phyloP scores from a whole-genome alignment of 2,888 invertebrate genomes.

The Leptogaster cylindrica region DNA sequence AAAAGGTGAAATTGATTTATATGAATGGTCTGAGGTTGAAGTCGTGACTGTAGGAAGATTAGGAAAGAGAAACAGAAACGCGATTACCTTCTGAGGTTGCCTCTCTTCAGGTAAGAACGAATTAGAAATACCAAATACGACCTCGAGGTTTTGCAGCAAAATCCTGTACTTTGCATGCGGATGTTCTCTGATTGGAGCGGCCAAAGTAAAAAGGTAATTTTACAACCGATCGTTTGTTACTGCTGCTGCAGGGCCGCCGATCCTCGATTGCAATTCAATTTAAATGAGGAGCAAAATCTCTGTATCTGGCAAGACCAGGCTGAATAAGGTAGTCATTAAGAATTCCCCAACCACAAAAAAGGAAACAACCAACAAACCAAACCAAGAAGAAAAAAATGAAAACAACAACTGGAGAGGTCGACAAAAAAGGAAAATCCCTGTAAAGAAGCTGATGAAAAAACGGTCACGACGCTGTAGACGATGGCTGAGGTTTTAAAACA shows the following conservation, averaged over 20 bases:
- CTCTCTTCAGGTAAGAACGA: constrained; percentile 19
- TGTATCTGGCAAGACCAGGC: neutral
- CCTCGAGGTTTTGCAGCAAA: neutral
- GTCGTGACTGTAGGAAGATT: constrained; percentile 26
- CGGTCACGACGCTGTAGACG: constrained; percentile 30
- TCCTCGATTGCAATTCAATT: neutral
- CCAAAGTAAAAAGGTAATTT: no score
- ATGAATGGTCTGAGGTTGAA: constrained; percentile 39
- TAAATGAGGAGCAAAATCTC: neutral
- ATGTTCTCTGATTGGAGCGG: neutral
- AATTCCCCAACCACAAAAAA: constrained; percentile 26
- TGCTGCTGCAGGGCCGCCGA: neutral
- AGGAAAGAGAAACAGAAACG: constrained; percentile 11
- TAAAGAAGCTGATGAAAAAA: constrained; percentile 26
- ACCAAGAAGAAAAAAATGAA: neutral
- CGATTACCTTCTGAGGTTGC: constrained; percentile 16
- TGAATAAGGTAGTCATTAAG: constrained; percentile 27
- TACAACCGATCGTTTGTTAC: neutral
- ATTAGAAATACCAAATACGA: constrained; percentile 9
- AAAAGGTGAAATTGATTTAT: constrained; percentile 41
- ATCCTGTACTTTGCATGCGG: neutral
- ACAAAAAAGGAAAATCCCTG: constrained; percentile 35
- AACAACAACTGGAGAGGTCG: constrained; percentile 13
- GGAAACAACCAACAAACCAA: neutral
- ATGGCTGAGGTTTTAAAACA: constrained; percentile 30